Evolutionary conservation across 2,113 vertebrate genomes (phyloP).

Genomic region (Scatophagus argus): DNA sequence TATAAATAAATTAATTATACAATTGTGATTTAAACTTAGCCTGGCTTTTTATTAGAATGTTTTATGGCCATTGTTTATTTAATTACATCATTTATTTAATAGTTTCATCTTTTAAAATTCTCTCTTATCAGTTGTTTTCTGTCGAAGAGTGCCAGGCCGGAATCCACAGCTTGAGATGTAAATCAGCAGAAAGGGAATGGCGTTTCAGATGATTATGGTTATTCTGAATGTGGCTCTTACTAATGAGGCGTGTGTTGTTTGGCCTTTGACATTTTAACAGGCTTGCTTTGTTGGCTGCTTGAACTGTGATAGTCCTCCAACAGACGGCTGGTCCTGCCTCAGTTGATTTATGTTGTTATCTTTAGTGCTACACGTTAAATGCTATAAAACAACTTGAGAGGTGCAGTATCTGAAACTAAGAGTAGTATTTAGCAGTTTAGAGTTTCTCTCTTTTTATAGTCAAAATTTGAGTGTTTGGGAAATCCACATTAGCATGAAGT

Average conservation of each 20-base stretch:
- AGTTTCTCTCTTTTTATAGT: not conserved
- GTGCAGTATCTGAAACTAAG: not conserved
- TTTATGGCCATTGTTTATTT: not conserved
- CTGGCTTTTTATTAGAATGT: not conserved
- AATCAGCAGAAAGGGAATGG: constrained; percentile 15
- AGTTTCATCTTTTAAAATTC: not conserved
- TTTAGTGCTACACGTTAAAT: constrained; percentile 6
- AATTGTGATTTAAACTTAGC: no score
- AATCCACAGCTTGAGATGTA: not conserved
- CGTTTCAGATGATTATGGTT: not conserved
- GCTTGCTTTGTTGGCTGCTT: constrained; percentile 5
- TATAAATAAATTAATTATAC: no score
- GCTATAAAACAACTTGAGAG: constrained; percentile 8
- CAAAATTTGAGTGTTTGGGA: not conserved
- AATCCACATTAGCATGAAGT: constrained; percentile 3
- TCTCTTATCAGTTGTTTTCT: not conserved
- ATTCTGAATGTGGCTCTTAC: constrained; percentile 11
- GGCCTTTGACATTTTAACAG: constrained; percentile 49
- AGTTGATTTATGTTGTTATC: constrained; percentile 45
- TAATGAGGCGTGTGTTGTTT: constrained; percentile 17
- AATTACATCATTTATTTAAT: not conserved
- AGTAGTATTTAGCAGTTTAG: not conserved
- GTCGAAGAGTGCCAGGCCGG: no score
- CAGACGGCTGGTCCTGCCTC: constrained; percentile 21
- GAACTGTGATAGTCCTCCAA: constrained; percentile 36